phyloP scores from a whole-genome alignment of 1,140 invertebrate species.

The Conus betulinus region DNA sequence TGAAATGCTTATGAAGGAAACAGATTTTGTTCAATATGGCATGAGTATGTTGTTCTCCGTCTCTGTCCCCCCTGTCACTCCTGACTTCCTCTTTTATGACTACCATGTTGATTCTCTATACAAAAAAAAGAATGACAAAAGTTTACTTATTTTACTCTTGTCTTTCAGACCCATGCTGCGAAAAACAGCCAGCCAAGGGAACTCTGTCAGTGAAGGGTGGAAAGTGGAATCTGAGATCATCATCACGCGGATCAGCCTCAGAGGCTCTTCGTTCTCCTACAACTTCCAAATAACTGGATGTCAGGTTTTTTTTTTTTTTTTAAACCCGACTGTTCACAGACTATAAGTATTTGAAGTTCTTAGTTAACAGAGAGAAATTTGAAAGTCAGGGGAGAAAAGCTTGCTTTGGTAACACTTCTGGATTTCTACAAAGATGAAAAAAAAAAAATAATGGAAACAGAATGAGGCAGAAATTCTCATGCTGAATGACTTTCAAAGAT shows the following conservation, averaged over 20 bases:
- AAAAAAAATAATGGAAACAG: background rate
- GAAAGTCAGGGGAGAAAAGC: too few species aligned
- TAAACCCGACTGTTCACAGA: background rate
- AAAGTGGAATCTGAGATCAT: conserved; percentile 9
- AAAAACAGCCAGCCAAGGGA: background rate
- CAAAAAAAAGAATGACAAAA: background rate
- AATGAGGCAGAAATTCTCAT: too few species aligned
- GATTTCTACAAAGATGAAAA: background rate
- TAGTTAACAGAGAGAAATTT: background rate
- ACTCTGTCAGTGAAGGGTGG: background rate
- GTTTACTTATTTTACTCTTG: background rate
- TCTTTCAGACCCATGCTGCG: background rate
- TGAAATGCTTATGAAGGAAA: too few species aligned
- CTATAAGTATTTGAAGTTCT: background rate
- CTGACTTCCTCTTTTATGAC: background rate
- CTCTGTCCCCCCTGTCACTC: background rate
- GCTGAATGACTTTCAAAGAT: too few species aligned
- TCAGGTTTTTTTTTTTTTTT: too few species aligned
- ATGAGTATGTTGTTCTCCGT: background rate
- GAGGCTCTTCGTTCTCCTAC: background rate
- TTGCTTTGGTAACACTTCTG: too few species aligned
- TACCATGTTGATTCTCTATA: background rate
- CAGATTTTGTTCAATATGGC: background rate
- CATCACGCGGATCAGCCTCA: background rate
- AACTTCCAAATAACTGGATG: background rate